Evolutionary conservation across 2,113 vertebrate species (phyloP), one percentile per base, ranked within the genome.

Genomic region (Phasianus colchicus): DNA sequence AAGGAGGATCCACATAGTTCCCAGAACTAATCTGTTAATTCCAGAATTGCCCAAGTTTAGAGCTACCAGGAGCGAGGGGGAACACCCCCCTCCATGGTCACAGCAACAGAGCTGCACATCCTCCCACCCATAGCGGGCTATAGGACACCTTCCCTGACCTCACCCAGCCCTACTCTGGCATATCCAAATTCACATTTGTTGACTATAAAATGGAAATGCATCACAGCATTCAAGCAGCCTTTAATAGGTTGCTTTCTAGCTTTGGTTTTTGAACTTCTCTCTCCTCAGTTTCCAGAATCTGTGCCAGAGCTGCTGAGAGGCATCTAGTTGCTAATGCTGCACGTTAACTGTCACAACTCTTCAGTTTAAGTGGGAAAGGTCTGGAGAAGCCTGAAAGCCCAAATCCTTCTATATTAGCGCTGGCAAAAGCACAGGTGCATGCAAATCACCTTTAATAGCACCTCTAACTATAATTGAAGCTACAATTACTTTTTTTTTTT

Each of bases 51-150:
- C 55, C 24, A 63, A 76, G 55, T 30, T 25, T 1, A 70, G n/a
- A n/a, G 45, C 27, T 61, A 22, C 9, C 18, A 21, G 42, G 13
- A 57, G 71, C 19, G 15, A 48, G 13, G 9, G 13, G 25, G 57
- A 63, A 34, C 15, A 16, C 45, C 13, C 11, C 32, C 36, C 47
- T 43, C 42, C 32, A 47, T 0, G 0, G 52, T 43, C n/a, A 16
- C 27, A 89, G 29, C 10, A 8, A 34, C 5, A 30, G 2, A 0
- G 25, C 12, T 47, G 19, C 29, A 17, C 0, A 2, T 40, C 55
- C 45, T 69, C 11, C 38, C 32, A 32, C 9, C 14, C 29, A 4
- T 29, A 34, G 29, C 13, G 11, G 50, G 17, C 64, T 55, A 6
- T 17, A 42, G 30, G 30, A 57, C 5, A 22, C 50, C 42, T 38